Conservation (phyloP, 1,140 invertebrate genomes). For the Venturia canescens region DNA sequence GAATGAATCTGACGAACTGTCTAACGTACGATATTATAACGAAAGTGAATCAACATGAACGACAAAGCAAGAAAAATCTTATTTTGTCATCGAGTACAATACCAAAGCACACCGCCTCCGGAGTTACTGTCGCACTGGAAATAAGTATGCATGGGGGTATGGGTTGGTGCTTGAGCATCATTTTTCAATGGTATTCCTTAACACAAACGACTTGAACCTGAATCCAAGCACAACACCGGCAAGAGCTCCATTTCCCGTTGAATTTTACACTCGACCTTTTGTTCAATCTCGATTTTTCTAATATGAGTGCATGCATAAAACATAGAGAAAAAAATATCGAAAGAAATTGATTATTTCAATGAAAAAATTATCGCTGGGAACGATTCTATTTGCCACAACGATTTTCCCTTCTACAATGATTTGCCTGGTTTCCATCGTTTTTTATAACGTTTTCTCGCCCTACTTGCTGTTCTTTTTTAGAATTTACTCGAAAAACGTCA, state of each 20-base stretch:
- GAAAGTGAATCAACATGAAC: no score
- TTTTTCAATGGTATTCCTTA: conserved; percentile 6
- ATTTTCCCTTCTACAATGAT: no score
- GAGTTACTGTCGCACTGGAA: conserved; percentile 1
- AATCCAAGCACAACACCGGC: not conserved
- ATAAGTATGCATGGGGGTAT: not conserved
- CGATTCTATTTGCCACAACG: no score
- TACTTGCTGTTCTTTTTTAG: no score
- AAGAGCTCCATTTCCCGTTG: not conserved
- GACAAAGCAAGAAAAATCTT: not conserved
- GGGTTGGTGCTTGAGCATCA: conserved; percentile 2
- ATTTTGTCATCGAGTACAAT: not conserved
- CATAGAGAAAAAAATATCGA: not conserved
- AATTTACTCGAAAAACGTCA: no score
- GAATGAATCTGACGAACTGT: no score
- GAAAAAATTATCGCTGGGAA: no score
- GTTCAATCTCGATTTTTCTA: not conserved
- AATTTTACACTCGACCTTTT: not conserved
- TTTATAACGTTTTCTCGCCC: no score
- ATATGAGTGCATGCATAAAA: not conserved
- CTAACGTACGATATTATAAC: no score
- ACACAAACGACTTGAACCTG: not conserved
- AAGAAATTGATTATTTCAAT: not conserved
- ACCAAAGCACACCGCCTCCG: not conserved
- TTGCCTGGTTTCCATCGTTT: no score